Evolutionary conservation across 2,888 invertebrate species (phyloP), one percentile per base, ranked within the genome.

Genomic region (Cecidostiba fungosa): DNA sequence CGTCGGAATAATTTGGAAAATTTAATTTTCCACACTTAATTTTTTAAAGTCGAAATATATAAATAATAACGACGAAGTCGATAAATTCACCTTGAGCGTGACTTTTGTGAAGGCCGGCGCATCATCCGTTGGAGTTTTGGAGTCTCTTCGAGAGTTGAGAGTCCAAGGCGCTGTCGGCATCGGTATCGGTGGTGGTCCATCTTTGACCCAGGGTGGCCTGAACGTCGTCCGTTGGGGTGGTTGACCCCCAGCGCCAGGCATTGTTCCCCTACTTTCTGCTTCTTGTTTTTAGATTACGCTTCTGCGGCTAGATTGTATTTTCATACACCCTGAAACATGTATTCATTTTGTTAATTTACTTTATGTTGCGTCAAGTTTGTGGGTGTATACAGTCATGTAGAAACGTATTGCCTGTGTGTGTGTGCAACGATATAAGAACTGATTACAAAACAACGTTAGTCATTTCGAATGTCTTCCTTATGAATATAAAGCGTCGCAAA

Each of bases 191-290:
- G 94, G 93, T 8, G 95, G 96, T 23, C 94, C 96, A 87, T 95
- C 96, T 91, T 96, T 96, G 78, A 97, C 96, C 96, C 97, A 97
- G 8, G 97, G 96, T 62, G 97, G 96, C 87, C 96, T 94, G 92
- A 96, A 96, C 86, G 95, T 96, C 88, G 96, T 96, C 87, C 96
- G 94, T 91, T 95, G 95, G 73, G 95, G 94, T 36, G 94, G 93
- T 69, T 94, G 93, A 89, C 93, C 92, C 86, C 95, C 95, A 88
- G 94, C 94, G 88, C 94, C 95, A 87, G 93, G 93, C 93, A 93
- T 93, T 83, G 87, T 91, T 77, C 12, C 29, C 32, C 66, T n/a
- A 47, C 54, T 29, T 83, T 78, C 84, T 85, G 23, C 43, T 43
- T 14, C 47, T n/a, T 69, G 29, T 43, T 39, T 62, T 19, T 54